These are phyloP conservation scores for Australoheros facetus DNA, from an alignment of 2,797 vertebrate species.

Conservation along the genomic window DNA sequence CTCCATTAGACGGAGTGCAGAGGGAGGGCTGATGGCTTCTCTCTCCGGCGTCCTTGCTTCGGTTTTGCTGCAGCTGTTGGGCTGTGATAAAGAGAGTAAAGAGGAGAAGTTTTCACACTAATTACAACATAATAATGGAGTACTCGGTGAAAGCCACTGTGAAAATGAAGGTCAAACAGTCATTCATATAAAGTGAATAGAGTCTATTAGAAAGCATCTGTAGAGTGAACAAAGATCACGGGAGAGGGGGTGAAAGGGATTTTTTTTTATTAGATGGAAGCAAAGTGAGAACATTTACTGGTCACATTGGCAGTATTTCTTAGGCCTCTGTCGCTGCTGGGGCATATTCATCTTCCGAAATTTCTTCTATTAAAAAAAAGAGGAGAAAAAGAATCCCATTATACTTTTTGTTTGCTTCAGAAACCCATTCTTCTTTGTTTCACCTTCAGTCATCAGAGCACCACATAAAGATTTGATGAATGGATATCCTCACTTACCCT, in stretches of 20 bases:
- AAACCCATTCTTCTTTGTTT: background rate
- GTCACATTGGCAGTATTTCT: slow-evolving; percentile 74
- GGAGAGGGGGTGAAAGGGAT: slow-evolving; percentile 7
- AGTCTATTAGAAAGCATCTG: slow-evolving; percentile 44
- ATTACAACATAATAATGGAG: slow-evolving; percentile 69
- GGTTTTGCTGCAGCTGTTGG: slow-evolving; percentile 58
- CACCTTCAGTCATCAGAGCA: background rate
- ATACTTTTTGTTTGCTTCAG: background rate
- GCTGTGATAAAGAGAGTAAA: slow-evolving; percentile 70
- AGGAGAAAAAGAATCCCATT: background rate
- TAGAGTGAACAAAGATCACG: slow-evolving; percentile 47
- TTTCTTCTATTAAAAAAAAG: slow-evolving; percentile 48
- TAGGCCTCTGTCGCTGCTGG: slow-evolving; percentile 31
- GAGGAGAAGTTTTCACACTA: slow-evolving; percentile 69
- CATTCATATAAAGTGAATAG: slow-evolving; percentile 51
- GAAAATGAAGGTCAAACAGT: slow-evolving; percentile 66
- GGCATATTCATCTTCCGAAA: slow-evolving; percentile 46
- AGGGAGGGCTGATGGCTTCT: slow-evolving; percentile 56
- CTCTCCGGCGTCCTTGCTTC: slow-evolving; percentile 48
- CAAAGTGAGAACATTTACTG: slow-evolving; percentile 63
- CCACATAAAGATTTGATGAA: background rate
- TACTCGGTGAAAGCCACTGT: slow-evolving; percentile 34
- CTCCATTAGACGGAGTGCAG: slow-evolving; percentile 47
- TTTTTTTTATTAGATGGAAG: slow-evolving; percentile 32
- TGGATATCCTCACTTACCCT: slow-evolving; percentile 58